Conservation (phyloP, 1,140 invertebrate genomes). For the Metopolophium dirhodum region DNA sequence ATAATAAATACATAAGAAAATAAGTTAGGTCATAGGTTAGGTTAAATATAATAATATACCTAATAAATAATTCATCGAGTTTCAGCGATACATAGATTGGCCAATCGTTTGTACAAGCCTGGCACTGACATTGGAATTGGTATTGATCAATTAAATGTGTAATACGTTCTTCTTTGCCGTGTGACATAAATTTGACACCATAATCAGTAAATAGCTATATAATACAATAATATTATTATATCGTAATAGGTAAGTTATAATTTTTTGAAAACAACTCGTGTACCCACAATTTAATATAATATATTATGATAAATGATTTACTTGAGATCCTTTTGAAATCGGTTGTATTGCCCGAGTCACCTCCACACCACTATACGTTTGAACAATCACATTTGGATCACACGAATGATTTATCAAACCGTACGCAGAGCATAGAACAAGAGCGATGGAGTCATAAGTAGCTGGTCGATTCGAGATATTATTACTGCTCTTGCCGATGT, state of each 20-base stretch:
- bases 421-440: constrained; percentile 74
- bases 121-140: constrained; percentile 83
- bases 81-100: constrained; percentile 66
- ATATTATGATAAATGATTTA: constrained; percentile 60
- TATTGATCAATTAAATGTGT: constrained; percentile 80
- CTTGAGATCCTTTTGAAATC: constrained; percentile 74
- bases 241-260: not conserved
- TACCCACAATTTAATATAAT: not conserved
- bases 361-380: constrained; percentile 65
- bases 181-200: constrained; percentile 76
- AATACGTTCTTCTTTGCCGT: constrained; percentile 69
- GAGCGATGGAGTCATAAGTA: not conserved
- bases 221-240: too few relatives aligned
- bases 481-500: not conserved
- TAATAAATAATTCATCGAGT: not conserved
- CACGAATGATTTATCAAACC: constrained; percentile 95
- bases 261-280: not conserved
- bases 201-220: constrained; percentile 73
- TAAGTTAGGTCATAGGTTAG: too few relatives aligned
- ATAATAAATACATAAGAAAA: too few relatives aligned
- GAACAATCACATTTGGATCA: constrained; percentile 79
- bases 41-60: not conserved
- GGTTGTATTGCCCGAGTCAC: constrained; percentile 69
- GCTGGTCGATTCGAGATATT: not conserved
- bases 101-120: constrained; percentile 79